Evolutionary conservation across 2,888 invertebrate genomes (phyloP).

Genomic region (Toxonevra muliebris): DNA sequence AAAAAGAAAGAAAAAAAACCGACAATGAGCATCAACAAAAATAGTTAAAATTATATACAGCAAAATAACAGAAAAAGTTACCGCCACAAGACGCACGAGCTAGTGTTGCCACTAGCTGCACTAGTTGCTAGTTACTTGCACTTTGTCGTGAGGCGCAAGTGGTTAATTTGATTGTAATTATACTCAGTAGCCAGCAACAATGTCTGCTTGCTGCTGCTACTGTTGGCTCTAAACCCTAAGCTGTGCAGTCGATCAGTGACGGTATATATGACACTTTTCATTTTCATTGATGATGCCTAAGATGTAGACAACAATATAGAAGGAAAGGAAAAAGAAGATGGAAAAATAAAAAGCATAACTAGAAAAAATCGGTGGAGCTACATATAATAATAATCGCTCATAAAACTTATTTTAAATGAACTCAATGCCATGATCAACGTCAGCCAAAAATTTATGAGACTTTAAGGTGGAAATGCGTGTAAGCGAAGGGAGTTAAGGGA

Average conservation of each 20-base stretch:
- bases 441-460: too few species aligned
- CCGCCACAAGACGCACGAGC: conserved; percentile 4
- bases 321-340: neutral
- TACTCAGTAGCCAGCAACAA: conserved; percentile 5
- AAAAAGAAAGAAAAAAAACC: neutral
- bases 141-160: neutral
- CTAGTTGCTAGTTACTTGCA: neutral
- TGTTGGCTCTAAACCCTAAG: neutral
- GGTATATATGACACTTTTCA: conserved; percentile 34
- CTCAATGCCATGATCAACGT: too few species aligned
- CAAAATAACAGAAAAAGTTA: conserved; percentile 16
- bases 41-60: conserved; percentile 1
- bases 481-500: too few species aligned
- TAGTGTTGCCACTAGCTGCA: neutral
- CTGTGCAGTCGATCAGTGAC: conserved; percentile 2
- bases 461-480: too few species aligned
- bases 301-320: conserved; percentile 16
- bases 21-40: neutral
- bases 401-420: too few species aligned
- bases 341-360: too few species aligned
- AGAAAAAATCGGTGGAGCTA: too few species aligned
- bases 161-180: conserved; percentile 28
- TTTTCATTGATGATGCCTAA: conserved; percentile 35
- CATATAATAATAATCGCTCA: too few species aligned
- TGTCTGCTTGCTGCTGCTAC: neutral